Evolutionary conservation across 2,113 vertebrate genomes (phyloP).

Genomic region (Desmodus rotundus): DNA sequence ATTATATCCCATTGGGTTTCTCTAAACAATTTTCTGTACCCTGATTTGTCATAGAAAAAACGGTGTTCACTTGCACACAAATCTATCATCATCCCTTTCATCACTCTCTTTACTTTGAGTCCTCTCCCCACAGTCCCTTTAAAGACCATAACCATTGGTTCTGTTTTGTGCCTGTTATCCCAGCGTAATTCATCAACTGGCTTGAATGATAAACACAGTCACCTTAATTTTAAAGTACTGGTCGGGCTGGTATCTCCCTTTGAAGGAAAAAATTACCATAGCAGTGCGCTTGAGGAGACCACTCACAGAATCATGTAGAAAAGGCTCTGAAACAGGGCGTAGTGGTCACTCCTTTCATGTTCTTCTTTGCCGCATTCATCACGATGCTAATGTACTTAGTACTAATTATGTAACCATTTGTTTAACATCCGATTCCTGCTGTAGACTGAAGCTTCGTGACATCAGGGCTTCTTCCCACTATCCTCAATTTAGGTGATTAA

Average conservation of each 20-base stretch:
- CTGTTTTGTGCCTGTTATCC: not conserved
- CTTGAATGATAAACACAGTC: not conserved
- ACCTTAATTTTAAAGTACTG: not conserved
- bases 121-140: not conserved
- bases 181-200: not conserved
- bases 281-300: not conserved
- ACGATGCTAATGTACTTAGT: not conserved
- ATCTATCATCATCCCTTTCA: not conserved
- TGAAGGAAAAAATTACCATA: not conserved
- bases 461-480: not conserved
- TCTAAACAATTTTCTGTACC: slow-evolving; percentile 29
- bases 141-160: not conserved
- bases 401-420: not conserved
- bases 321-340: not conserved
- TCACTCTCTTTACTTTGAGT: not conserved
- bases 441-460: not conserved
- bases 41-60: not conserved
- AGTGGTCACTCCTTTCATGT: not conserved
- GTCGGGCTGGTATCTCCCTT: not conserved
- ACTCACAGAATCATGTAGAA: not conserved
- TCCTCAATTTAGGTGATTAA: not conserved
- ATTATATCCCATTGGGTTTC: not conserved
- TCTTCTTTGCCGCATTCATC: not conserved
- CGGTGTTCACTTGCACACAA: not conserved
- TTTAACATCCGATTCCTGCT: not conserved